Percentiles rank a stretch among this genome's conserved stretches.
Evolutionary conservation across 2,113 vertebrate species (phyloP).

Genomic region (Psilopsiagon aymara): DNA sequence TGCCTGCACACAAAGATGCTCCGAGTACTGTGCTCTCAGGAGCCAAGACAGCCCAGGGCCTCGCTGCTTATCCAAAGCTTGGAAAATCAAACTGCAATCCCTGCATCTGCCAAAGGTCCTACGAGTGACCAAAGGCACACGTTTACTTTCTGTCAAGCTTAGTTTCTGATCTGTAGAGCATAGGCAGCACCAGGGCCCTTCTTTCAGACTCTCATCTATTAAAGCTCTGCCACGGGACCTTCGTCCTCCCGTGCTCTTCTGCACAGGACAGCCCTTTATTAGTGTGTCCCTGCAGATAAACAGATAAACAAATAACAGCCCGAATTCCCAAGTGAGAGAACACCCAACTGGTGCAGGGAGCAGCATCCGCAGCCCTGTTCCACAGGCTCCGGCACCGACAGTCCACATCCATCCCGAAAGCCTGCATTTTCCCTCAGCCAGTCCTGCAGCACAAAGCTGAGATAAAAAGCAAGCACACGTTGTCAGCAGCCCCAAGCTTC

Average conservation of each 20-base stretch:
- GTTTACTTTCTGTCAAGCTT: background rate
- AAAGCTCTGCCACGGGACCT: background rate
- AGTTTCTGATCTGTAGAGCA: accelerated
- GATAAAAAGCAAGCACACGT: background rate
- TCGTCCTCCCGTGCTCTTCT: accelerated
- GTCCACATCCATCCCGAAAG: background rate
- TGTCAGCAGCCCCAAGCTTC: background rate
- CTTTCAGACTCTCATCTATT: background rate
- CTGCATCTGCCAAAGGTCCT: background rate
- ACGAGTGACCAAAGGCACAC: accelerated
- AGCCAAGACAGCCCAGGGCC: background rate
- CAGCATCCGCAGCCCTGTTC: background rate
- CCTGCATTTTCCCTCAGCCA: background rate
- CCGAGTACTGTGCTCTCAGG: accelerated
- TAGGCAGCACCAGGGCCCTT: background rate
- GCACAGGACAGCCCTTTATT: accelerated
- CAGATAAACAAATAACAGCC: background rate
- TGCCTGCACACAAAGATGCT: background rate
- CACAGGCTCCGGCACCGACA: background rate
- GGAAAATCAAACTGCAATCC: background rate
- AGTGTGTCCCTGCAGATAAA: background rate
- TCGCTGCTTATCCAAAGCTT: background rate
- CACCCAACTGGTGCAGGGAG: background rate
- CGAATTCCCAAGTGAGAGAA: background rate
- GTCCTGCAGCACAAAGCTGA: background rate